Base-by-base conservation (phyloP, 1,140 invertebrate genomes). In the Rhysida immarginata region DNA sequence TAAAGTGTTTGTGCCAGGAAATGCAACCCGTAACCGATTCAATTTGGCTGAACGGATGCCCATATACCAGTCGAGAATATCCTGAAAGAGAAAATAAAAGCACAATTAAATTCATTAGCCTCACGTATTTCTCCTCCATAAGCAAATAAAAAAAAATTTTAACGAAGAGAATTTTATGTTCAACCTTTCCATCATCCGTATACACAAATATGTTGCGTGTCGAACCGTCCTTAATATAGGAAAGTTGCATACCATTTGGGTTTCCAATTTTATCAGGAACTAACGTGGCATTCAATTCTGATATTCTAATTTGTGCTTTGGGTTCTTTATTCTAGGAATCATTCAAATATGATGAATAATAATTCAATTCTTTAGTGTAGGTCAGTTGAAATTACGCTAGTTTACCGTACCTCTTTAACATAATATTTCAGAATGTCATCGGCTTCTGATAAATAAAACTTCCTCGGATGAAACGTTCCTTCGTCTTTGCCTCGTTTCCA, bases 401-500 rank as follows among this genome's bases (percentile, higher is more conserved):
- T n/a, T 35, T 8, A 35, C 16, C 18, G 8, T 63, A 73, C 75
- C 66, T 92, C 87, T 71, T 85, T 87, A 2, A 87, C 82, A 66
- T 83, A 87, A 75, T 94, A 94, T 66, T 81, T 82, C 13, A 91
- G 70, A 24, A 81, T 85, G 65, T 88, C 85, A 54, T 87, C 83
- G 21, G 79, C 74, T 73, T 87, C 83, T 42, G 75, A 80, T 23
- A 94, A 70, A 27, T 88, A 76, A 77, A 93, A 94, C 69, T 85
- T 87, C 61, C 89, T 74, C 8, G 80, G 78, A 64, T 87, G 80
- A 71, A 86, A 66, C 55, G 60, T 59, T 57, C 80, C 82, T 67
- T 90, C 86, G 68, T 91, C 86, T 72, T 87, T 87, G 0, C 87
- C 88, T 57, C 83, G 75, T 71, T 94, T 94, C 83, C 87, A 87